A percentile compares a stretch with the other conserved stretches of the same genome.
Evolutionary conservation across 2,888 invertebrate genomes (phyloP).

Genomic region (Kryphioiulus occultus): DNA sequence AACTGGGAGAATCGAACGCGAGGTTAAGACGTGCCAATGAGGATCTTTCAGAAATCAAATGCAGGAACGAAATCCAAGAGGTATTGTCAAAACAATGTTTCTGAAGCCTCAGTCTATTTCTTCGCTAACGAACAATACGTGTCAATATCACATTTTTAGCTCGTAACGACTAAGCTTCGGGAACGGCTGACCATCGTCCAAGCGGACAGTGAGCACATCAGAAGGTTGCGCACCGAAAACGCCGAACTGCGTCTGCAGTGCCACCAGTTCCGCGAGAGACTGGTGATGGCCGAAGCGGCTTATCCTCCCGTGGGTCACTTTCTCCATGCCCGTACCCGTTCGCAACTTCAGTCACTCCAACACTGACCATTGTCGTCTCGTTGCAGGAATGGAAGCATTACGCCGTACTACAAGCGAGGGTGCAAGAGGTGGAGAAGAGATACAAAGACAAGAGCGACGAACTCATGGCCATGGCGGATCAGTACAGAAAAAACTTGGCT

Average conservation of each 20-base stretch:
- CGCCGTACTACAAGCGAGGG: conserved; percentile 17
- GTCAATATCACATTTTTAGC: not conserved
- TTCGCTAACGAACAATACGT: too few species aligned
- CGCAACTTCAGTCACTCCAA: not conserved
- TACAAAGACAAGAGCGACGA: conserved; percentile 40
- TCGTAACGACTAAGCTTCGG: not conserved
- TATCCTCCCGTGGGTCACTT: not conserved
- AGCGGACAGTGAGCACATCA: not conserved
- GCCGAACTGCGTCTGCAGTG: not conserved
- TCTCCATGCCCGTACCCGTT: not conserved
- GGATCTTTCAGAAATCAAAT: not conserved
- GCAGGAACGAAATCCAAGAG: conserved; percentile 20
- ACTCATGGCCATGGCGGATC: not conserved
- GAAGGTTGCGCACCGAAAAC: not conserved
- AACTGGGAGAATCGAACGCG: not conserved
- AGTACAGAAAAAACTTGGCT: not conserved
- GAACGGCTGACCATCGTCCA: not conserved
- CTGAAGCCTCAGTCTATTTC: too few species aligned
- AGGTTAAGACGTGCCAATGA: not conserved
- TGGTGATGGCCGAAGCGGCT: not conserved
- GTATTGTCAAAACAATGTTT: not conserved
- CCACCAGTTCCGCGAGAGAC: not conserved
- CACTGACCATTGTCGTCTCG: not conserved
- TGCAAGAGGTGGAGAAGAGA: conserved; percentile 45
- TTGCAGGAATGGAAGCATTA: conserved; percentile 40